Percentiles rank a stretch among this genome's conserved stretches.
Evolutionary conservation across 1,140 invertebrate genomes (phyloP).

Genomic region (Drosophila pseudoananassae): DNA sequence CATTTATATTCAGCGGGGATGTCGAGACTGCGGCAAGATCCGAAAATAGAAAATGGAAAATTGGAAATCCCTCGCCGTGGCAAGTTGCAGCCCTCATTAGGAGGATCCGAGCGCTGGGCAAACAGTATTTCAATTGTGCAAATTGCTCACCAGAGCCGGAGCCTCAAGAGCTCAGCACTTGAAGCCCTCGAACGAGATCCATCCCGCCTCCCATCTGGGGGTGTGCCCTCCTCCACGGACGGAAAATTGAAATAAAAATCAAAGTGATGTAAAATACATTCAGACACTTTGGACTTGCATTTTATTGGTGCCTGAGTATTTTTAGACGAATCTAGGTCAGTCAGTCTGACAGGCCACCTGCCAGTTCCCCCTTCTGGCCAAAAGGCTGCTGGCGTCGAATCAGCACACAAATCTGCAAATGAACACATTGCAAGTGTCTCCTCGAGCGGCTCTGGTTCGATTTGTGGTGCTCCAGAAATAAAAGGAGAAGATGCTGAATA

Average conservation of each 20-base stretch:
- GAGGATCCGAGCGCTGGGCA: constrained; percentile 36
- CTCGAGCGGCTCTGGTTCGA: constrained; percentile 32
- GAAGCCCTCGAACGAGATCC: constrained; percentile 30
- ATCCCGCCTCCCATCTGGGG: not conserved
- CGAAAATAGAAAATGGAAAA: constrained; percentile 28
- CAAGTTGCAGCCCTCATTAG: constrained; percentile 35
- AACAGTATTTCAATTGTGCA: constrained; percentile 53
- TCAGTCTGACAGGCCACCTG: constrained; percentile 45
- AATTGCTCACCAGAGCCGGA: constrained; percentile 45
- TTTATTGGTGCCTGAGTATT: constrained; percentile 47
- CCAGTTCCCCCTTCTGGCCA: constrained; percentile 4
- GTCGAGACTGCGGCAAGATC: constrained; percentile 12
- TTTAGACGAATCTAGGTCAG: constrained; percentile 48
- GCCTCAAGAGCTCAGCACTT: constrained; percentile 43
- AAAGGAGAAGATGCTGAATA: not conserved
- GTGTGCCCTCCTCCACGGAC: not conserved
- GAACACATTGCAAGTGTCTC: constrained; percentile 64
- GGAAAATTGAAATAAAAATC: constrained; percentile 50
- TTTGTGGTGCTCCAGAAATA: constrained; percentile 3
- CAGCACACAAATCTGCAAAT: constrained; percentile 51
- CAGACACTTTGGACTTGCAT: constrained; percentile 47
- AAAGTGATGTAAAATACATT: constrained; percentile 51
- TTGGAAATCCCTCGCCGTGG: constrained; percentile 16
- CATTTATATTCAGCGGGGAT: constrained; percentile 30
- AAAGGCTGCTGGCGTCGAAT: constrained; percentile 26